These are phyloP conservation scores for Cephus spinipes DNA, from an alignment of 2,888 invertebrate genomes.

Conservation along the genomic window DNA sequence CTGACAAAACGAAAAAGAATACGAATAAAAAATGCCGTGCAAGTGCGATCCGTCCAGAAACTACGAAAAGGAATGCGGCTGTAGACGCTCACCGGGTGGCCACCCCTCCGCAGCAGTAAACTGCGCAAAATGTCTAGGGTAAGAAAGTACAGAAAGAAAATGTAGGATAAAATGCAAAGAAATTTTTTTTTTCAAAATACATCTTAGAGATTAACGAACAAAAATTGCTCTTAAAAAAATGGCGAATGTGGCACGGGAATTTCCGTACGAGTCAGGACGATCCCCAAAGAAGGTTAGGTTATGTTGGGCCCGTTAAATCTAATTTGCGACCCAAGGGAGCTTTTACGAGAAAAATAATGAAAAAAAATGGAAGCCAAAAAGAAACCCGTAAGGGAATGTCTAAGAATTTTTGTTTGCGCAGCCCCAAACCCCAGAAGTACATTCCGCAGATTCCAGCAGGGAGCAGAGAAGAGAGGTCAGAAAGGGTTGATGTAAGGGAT, in stretches of 20 bases:
- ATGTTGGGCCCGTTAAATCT: not conserved
- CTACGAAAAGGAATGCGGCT: conserved; percentile 13
- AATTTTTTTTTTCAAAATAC: not conserved
- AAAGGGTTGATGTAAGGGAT: not conserved
- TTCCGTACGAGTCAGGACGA: not conserved
- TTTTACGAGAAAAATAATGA: not conserved
- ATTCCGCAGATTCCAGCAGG: not conserved
- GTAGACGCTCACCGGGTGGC: conserved; percentile 21
- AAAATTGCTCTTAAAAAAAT: not conserved
- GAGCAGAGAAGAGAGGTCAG: not conserved
- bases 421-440: not conserved
- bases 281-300: not conserved
- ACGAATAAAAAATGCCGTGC: conserved; percentile 17
- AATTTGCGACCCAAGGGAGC: not conserved
- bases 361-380: not conserved
- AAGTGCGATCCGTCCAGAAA: conserved; percentile 21
- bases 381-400: not conserved
- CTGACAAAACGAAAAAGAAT: not conserved
- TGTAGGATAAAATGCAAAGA: not conserved
- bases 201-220: not conserved
- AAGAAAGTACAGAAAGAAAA: not conserved
- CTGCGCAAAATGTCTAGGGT: conserved; percentile 17
- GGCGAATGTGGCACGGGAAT: not conserved
- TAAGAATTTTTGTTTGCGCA: not conserved
- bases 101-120: conserved; percentile 23